Base-by-base conservation (phyloP, 2,797 vertebrate species). In the Pyrocephalus nanus region DNA sequence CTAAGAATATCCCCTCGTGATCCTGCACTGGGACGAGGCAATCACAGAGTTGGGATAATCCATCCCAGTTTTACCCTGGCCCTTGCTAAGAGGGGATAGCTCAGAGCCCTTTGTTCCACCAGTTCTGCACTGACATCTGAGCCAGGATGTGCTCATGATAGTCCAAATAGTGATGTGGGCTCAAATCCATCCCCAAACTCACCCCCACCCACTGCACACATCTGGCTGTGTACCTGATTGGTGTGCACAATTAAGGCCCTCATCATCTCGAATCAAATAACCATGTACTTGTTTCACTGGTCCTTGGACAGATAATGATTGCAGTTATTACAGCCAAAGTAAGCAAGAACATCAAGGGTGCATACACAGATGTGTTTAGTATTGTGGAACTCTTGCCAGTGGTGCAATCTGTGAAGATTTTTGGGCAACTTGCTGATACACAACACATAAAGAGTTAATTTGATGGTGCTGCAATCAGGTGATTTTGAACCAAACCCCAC, bases 51-150 rank as follows among this genome's bases (percentile, higher is more conserved):
- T 0, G 2, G 92, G 86, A 94, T 94, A 97, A 97, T 95, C 81
- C 70, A 91, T 92, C 84, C 94, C 94, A 95, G 90, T 97, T 96
- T 88, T 47, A 94, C 40, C 76, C 76, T 15, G 38, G 71, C 42
- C 75, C 57, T 94, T 66, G 60, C 89, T 92, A 84, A 67, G 64
- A 86, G 8, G 16, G 72, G 75, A 91, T 34, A 74, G 80, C 90
- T 91, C 80, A 64, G 91, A 83, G 77, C 71, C 51, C 71, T 96
- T 96, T 95, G 87, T 91, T 96, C 95, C 89, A 82, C 53, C 79
- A 93, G 22, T 23, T 73, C 71, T 91, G 54, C 38, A 26, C 27
- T 45, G 83, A 90, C 40, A 81, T 72, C 67, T 73, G 82, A 96
- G 90, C 64, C 92, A 93, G 93, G 93, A 91, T 58, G 67, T 70